Evolutionary conservation across 2,888 invertebrate genomes (phyloP).

Genomic region (Drosophila colorata): DNA sequence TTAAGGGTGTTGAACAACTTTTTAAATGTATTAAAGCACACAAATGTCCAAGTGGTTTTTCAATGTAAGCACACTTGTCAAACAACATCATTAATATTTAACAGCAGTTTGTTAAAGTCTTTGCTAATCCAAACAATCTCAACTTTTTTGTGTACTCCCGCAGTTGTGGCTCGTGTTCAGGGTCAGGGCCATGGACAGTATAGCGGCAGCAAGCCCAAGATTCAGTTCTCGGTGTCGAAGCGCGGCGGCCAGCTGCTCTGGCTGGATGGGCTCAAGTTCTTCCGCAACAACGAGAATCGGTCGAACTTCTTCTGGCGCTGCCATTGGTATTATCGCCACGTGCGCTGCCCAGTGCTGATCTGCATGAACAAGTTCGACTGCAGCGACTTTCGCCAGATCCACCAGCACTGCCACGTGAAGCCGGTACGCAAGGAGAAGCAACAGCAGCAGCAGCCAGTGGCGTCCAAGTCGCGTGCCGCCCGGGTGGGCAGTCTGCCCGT

Average conservation of each 20-base stretch:
- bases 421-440: slow-evolving; percentile 62
- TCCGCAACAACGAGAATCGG: slow-evolving; percentile 85
- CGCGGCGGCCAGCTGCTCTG: slow-evolving; percentile 84
- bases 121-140: not conserved
- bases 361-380: slow-evolving; percentile 84
- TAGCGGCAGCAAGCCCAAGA: slow-evolving; percentile 76
- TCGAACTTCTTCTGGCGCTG: slow-evolving; percentile 85
- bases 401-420: slow-evolving; percentile 83
- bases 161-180: slow-evolving; percentile 1
- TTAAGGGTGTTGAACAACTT: slow-evolving; percentile 47
- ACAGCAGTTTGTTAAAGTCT: not conserved
- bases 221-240: slow-evolving; percentile 84
- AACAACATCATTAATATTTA: not conserved
- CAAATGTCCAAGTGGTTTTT: slow-evolving; percentile 57
- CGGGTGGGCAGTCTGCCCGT: slow-evolving; percentile 12
- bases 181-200: slow-evolving; percentile 68
- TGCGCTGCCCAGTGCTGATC: slow-evolving; percentile 84
- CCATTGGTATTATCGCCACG: slow-evolving; percentile 84
- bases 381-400: slow-evolving; percentile 84
- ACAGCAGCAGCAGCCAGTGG: not conserved
- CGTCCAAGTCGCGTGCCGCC: not conserved
- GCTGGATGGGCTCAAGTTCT: slow-evolving; percentile 84
- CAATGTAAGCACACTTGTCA: slow-evolving; percentile 25
- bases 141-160: slow-evolving; percentile 4
- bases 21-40: slow-evolving; percentile 57